Conservation (phyloP, 2,888 invertebrate genomes). For the Helleia helle region DNA sequence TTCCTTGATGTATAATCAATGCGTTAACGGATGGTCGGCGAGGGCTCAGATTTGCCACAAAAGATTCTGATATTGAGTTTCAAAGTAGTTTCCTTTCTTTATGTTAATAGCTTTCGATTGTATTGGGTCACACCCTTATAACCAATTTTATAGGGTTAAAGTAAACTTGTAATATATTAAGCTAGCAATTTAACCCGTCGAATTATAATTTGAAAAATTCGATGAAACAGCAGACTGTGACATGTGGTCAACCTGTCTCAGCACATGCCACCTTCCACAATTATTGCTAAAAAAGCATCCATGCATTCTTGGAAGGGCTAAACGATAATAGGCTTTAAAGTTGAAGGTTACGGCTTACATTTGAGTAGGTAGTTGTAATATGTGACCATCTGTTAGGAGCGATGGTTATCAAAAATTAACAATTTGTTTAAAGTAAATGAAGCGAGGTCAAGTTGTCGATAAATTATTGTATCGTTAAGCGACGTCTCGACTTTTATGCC, state of each 20-base stretch:
- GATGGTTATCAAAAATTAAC: constrained; percentile 73
- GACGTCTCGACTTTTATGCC: constrained; percentile 55
- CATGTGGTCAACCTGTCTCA: constrained; percentile 73
- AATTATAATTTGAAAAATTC: constrained; percentile 52
- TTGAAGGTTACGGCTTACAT: constrained; percentile 19
- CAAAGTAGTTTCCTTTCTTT: constrained; percentile 68
- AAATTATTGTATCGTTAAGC: constrained; percentile 64
- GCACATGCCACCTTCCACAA: constrained; percentile 70
- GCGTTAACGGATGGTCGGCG: constrained; percentile 70
- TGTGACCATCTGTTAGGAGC: constrained; percentile 64
- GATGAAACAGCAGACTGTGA: constrained; percentile 63
- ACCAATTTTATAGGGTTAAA: too few relatives aligned
- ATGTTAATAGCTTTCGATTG: constrained; percentile 66
- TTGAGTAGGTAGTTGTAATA: constrained; percentile 23
- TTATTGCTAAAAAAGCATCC: constrained; percentile 53
- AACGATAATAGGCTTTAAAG: constrained; percentile 21
- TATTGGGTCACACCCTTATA: constrained; percentile 18
- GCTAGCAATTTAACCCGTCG: constrained; percentile 44
- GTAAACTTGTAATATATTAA: too few relatives aligned
- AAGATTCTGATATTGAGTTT: constrained; percentile 71
- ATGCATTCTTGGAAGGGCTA: constrained; percentile 26
- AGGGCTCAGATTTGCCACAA: constrained; percentile 66
- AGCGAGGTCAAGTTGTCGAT: constrained; percentile 60
- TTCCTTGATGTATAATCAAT: constrained; percentile 73
- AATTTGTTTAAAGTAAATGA: constrained; percentile 74